phyloP scores from a whole-genome alignment of 2,797 vertebrate genomes.

The Onychomys leucogaster region DNA sequence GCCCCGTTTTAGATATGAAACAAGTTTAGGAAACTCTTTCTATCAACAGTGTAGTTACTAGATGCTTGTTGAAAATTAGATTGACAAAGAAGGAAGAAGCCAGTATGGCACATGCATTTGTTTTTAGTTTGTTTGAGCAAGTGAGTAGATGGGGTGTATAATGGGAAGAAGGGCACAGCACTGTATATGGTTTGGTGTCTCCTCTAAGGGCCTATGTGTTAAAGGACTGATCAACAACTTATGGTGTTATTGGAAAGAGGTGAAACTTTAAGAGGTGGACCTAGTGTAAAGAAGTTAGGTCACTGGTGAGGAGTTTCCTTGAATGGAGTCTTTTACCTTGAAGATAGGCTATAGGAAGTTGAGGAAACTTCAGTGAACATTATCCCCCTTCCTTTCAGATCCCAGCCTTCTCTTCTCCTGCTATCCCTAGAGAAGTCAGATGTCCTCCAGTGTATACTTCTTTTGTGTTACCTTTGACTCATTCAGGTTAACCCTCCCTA shows the following conservation, averaged over 20 bases:
- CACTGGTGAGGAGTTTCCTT: not conserved
- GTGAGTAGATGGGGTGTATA: not conserved
- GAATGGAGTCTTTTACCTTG: not conserved
- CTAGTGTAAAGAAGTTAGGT: not conserved
- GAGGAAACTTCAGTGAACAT: not conserved
- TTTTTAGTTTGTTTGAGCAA: not conserved
- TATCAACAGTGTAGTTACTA: too few relatives aligned
- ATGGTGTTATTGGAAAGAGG: fast-evolving
- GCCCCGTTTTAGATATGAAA: not conserved
- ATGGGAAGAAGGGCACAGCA: not conserved
- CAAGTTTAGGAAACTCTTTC: not conserved
- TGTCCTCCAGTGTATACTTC: not conserved
- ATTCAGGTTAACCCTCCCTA: fast-evolving
- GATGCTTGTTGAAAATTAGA: not conserved
- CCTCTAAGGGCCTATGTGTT: not conserved
- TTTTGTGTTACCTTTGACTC: not conserved
- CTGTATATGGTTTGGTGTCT: not conserved
- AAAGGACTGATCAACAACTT: not conserved
- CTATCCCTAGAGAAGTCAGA: not conserved
- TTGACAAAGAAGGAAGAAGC: not conserved
- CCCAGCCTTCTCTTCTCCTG: not conserved
- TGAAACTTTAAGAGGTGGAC: not conserved
- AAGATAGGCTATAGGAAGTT: not conserved
- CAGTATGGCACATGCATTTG: not conserved
- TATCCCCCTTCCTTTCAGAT: fast-evolving